phyloP scores from a whole-genome alignment of 92 coral and sea anemone species.

The Actinostola sp. region DNA sequence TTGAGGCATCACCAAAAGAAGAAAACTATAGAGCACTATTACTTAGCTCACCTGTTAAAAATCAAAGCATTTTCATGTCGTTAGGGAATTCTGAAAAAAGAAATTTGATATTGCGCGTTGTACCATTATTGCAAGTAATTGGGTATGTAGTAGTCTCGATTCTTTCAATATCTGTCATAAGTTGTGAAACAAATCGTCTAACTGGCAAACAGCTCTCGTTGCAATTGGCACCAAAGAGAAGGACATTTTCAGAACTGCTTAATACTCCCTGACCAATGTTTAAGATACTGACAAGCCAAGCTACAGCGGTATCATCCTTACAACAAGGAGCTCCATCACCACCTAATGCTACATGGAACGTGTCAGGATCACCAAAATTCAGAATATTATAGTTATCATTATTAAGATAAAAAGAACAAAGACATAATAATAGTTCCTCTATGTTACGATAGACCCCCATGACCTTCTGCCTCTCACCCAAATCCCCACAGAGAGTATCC shows the following conservation, averaged over 20 bases:
- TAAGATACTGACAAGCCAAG: conserved; percentile 47
- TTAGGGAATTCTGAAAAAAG: conserved; percentile 46
- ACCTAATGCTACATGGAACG: conserved; percentile 42
- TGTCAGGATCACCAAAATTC: conserved; percentile 19
- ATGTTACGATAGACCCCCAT: conserved; percentile 29
- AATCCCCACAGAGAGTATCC: conserved; percentile 34
- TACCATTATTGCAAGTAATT: conserved; percentile 17
- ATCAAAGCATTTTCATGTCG: conserved; percentile 45
- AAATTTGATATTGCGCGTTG: conserved; percentile 24
- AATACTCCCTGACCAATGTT: conserved; percentile 47
- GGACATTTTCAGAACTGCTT: conserved; percentile 44
- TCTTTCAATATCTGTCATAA: conserved; percentile 18
- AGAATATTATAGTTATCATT: conserved; percentile 22
- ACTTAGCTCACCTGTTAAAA: conserved; percentile 40
- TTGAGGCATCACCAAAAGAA: conserved; percentile 23
- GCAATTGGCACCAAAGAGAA: conserved; percentile 54
- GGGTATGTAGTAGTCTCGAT: conserved; percentile 28
- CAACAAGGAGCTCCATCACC: too few species aligned
- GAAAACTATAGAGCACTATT: conserved; percentile 50
- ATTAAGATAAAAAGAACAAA: conserved; percentile 26
- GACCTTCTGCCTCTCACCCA: conserved; percentile 41
- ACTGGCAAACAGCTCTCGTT: conserved; percentile 42
- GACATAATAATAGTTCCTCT: conserved; percentile 24
- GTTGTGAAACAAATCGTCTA: conserved; percentile 21
- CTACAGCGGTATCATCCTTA: conserved; percentile 44